Percentiles rank a stretch among this genome's conserved stretches.
phyloP scores from a whole-genome alignment of 2,113 vertebrate genomes.

The Syngnathus floridae region DNA sequence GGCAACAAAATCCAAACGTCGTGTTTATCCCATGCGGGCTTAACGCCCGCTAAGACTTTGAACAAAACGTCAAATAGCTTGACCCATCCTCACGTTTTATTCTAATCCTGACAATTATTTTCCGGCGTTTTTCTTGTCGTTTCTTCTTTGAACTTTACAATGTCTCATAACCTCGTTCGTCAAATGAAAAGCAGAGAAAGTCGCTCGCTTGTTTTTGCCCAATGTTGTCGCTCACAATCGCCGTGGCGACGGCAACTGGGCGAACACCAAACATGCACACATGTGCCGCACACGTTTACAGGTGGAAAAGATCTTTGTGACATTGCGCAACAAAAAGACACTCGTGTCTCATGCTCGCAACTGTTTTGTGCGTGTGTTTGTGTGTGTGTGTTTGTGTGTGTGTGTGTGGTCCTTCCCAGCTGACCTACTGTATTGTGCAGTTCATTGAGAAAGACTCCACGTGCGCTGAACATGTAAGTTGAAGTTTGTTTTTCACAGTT shows the following conservation, averaged over 20 bases:
- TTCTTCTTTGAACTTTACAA: background rate
- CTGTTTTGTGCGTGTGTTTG: background rate
- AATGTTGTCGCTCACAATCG: no score
- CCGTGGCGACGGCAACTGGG: no score
- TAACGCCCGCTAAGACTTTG: constrained; percentile 21
- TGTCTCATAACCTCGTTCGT: background rate
- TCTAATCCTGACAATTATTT: constrained; percentile 38
- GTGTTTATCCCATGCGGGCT: constrained; percentile 34
- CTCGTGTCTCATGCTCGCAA: background rate
- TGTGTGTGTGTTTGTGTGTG: constrained; percentile 14
- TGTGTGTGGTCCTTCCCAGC: constrained; percentile 57
- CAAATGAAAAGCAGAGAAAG: background rate
- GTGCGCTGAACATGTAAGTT: constrained; percentile 85
- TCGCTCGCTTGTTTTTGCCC: no score
- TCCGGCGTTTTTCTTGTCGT: constrained; percentile 13
- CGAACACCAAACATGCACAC: no score
- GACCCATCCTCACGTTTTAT: constrained; percentile 24
- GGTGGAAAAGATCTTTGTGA: background rate
- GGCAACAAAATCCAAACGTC: constrained; percentile 42
- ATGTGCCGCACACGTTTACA: background rate
- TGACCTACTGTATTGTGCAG: constrained; percentile 90
- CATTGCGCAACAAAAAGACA: background rate
- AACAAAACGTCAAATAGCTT: constrained; percentile 46
- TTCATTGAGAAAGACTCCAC: constrained; percentile 90
- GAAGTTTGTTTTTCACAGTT: background rate